A percentile compares a stretch with the other conserved stretches of the same genome.
These are phyloP conservation scores for Pangasius djambal DNA, from an alignment of 2,797 vertebrate species.

Conservation along the genomic window DNA sequence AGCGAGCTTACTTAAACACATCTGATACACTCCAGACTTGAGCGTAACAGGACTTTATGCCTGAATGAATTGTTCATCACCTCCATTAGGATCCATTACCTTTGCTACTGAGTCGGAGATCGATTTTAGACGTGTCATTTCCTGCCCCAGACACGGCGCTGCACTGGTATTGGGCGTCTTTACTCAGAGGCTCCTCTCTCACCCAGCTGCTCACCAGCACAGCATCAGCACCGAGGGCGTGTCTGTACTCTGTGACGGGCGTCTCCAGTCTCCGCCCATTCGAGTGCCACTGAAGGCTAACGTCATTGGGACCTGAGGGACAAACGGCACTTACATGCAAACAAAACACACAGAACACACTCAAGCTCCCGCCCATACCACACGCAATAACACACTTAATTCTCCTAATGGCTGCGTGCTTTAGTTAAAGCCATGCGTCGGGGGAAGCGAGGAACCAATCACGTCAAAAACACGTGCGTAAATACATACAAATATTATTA, in stretches of 20 bases:
- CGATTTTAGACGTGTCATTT: constrained; percentile 74
- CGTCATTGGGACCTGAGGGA: constrained; percentile 83
- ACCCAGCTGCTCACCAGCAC: constrained; percentile 89
- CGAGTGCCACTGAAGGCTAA: constrained; percentile 85
- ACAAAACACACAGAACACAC: not conserved
- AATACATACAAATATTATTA: no score
- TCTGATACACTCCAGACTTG: not conserved
- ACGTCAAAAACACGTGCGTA: not conserved
- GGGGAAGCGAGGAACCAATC: not conserved
- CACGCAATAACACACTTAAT: not conserved
- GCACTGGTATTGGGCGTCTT: constrained; percentile 83
- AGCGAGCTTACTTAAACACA: not conserved
- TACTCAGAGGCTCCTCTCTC: constrained; percentile 72
- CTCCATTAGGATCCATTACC: constrained; percentile 59
- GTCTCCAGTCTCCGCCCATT: constrained; percentile 78
- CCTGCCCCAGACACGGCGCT: constrained; percentile 77
- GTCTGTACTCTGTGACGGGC: constrained; percentile 75
- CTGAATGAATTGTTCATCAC: not conserved
- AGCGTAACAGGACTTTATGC: not conserved
- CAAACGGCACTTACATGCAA: constrained; percentile 60
- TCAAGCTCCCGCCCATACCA: not conserved
- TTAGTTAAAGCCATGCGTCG: constrained; percentile 3
- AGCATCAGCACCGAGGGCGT: constrained; percentile 69
- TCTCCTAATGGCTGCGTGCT: not conserved
- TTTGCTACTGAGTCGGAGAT: constrained; percentile 73